Evolutionary conservation across 2,797 vertebrate genomes (phyloP).

Genomic region (Lutjanus campechanus): DNA sequence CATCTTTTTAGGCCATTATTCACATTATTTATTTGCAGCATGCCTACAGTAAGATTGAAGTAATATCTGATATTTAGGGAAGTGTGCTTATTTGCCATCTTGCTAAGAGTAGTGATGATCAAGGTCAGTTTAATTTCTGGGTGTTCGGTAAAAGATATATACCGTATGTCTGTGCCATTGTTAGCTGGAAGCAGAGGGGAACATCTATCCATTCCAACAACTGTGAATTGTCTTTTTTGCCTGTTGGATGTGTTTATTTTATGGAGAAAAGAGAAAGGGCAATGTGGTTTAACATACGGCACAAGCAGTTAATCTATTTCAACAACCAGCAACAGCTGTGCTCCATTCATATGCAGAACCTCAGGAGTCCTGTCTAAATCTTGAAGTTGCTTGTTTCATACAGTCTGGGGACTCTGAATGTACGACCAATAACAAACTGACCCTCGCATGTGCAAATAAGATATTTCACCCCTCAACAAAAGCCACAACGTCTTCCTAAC

Average conservation of each 20-base stretch:
- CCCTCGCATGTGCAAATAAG: not conserved
- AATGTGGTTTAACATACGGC: not conserved
- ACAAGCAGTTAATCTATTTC: not conserved
- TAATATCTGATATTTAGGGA: conserved; percentile 20
- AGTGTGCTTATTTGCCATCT: conserved; percentile 10
- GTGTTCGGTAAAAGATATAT: not conserved
- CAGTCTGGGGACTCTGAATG: not conserved
- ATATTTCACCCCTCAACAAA: not conserved
- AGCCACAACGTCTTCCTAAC: not conserved
- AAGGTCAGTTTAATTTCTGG: conserved; percentile 20
- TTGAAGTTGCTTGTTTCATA: not conserved
- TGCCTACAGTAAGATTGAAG: conserved; percentile 10
- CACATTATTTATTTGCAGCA: conserved; percentile 1
- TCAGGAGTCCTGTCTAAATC: not conserved
- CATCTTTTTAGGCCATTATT: too few relatives aligned
- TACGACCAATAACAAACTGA: not conserved
- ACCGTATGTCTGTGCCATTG: not conserved
- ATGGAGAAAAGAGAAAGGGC: not conserved
- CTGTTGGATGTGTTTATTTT: not conserved
- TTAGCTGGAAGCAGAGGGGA: not conserved
- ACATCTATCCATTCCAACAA: not conserved
- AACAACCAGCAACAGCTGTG: not conserved
- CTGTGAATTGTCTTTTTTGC: not conserved
- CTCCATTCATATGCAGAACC: not conserved
- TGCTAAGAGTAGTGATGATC: conserved; percentile 10